Base-by-base conservation (phyloP, 2,888 invertebrate species). In the Choreutis nemorana region DNA sequence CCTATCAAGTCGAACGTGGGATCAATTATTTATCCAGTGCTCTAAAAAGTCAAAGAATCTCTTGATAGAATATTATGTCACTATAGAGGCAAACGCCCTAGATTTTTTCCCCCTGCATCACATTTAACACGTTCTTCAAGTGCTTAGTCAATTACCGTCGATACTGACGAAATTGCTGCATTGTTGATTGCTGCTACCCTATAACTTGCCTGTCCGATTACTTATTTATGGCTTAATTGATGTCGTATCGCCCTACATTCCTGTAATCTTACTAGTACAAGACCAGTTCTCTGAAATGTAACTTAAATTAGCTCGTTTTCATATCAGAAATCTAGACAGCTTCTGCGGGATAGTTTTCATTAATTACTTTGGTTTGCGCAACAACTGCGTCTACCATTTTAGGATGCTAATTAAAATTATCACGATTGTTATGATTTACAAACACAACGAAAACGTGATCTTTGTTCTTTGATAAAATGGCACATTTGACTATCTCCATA, bases 1-100 rank as follows among this genome's bases (percentile, higher is more conserved):
- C 41, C 48, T 46, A 53, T 54, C 48, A 61, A 63, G 47, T 59
- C 62, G 68, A 71, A 67, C 73, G 73, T 73, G 71, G 63, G 72
- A 75, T 64, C 57, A 63, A 70, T 68, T 61, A 68, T 63, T 60
- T 48, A 61, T 44, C 45, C 54, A 62, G 44, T 58, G 48, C 52
- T 55, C 45, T 62, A n/a, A n/a, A n/a, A n/a, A n/a, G n/a, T n/a
- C n/a, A n/a, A n/a, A n/a, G n/a, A n/a, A n/a, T n/a, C n/a, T n/a
- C n/a, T n/a, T n/a, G n/a, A n/a, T n/a, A n/a, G 40, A 35, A 31
- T 43, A 41, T 64, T 61, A 66, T 63, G 61, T 66, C 59, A 64
- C 47, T 42, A 32, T 33, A 35, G 37, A 29, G 40, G 40, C 35
- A 9, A 12, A 26, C 44, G 61, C 34, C 50, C 64, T 44, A 57